Evolutionary conservation across 2,888 invertebrate species (phyloP), one percentile per base, ranked within the genome.

Genomic region (Nebria salina): DNA sequence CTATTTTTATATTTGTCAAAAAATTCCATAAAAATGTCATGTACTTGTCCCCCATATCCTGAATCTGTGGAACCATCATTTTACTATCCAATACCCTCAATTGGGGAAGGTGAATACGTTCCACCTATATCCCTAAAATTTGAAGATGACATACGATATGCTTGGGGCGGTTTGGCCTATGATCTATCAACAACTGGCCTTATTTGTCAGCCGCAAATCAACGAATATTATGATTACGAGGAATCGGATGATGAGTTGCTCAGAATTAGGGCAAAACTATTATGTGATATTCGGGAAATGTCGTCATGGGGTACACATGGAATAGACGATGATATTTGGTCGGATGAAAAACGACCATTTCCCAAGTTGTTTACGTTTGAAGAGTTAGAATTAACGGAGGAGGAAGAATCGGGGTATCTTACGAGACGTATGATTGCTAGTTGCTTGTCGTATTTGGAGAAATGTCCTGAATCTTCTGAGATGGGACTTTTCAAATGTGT

Each of bases 401-500:
- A 83, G 9, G 88, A 91, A 70, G 85, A 86, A 1, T 86, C 85
- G 0, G 92, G 92, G 0, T 86, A 90, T 11, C 88, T 93, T 13
- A 91, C 91, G 0, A 89, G 90, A 82, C 90, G 91, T 82, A 87
- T 91, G 85, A 89, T 93, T 82, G 89, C 91, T 15, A 87, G 89
- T 6, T 90, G 90, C 83, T 90, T 91, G 15, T 89, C 90, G 5
- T 92, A 91, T 85, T 87, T 93, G 65, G 91, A 90, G 82, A 88
- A 90, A 70, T 90, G 90, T 0, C 93, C 93, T 0, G 90, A 91
- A 83, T 87, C 90, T 41, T 89, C 90, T 72, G 90, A 91, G 85
- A 91, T 87, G 80, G 91, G 91, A 76, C 89, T 90, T 82, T 91
- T 91, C 79, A 93, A 93, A 89, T 90, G 91, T 83, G 86, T 91